phyloP scores from a whole-genome alignment of 2,888 invertebrate genomes.

The Rhagophthalmus giganteus region DNA sequence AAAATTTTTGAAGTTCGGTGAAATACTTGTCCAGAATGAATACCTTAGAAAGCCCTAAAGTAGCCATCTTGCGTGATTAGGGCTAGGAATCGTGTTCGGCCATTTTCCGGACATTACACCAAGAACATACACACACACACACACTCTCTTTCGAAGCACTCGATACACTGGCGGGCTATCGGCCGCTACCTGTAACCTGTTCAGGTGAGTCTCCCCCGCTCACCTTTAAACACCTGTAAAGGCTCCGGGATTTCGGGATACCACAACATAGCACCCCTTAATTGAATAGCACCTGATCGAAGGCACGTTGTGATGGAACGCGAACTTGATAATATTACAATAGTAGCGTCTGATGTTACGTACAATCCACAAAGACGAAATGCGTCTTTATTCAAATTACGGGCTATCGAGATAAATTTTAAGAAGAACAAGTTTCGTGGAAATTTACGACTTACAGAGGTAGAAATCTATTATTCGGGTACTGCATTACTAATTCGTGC shows the following conservation, averaged over 20 bases:
- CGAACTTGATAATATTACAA: background rate
- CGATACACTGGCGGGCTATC: slow-evolving; percentile 34
- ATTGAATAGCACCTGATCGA: slow-evolving; percentile 20
- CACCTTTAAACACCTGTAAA: slow-evolving; percentile 48
- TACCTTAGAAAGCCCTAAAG: slow-evolving; percentile 94
- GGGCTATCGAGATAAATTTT: background rate
- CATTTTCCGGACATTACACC: slow-evolving; percentile 49
- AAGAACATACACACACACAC: slow-evolving; percentile 31
- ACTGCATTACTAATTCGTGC: too few species aligned
- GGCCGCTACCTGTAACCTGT: slow-evolving; percentile 48
- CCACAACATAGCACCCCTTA: slow-evolving; percentile 26
- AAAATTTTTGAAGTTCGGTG: slow-evolving; percentile 94
- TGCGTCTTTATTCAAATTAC: background rate
- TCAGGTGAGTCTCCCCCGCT: slow-evolving; percentile 50
- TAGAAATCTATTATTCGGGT: too few species aligned
- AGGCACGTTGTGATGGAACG: background rate
- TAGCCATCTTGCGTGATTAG: slow-evolving; percentile 71
- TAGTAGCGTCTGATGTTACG: too few species aligned
- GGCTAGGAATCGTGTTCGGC: slow-evolving; percentile 39
- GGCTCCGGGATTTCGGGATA: slow-evolving; percentile 39
- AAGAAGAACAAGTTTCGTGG: background rate
- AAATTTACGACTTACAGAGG: background rate
- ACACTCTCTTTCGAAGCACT: slow-evolving; percentile 32
- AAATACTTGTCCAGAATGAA: slow-evolving; percentile 98
- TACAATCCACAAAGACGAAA: too few species aligned